Base-by-base conservation (phyloP, 1,140 invertebrate genomes). In the Zaprionus tsacasi region DNA sequence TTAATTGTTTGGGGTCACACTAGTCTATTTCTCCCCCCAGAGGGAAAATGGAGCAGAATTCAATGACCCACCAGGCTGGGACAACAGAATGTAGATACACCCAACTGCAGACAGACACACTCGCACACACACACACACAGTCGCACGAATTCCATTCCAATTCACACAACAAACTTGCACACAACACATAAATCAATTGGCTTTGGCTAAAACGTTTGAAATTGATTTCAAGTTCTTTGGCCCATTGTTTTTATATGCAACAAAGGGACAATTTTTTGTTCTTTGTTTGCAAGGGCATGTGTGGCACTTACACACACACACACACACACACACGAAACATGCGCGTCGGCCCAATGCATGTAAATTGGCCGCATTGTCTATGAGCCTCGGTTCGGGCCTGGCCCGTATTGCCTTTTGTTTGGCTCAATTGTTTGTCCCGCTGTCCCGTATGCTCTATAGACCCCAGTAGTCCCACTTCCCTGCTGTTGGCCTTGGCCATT, bases 191-290 rank as follows among this genome's bases (percentile, higher is more conserved):
- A 87, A 87, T 87, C 83, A 87, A 87, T 87, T 87, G 83, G 83
- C 79, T 87, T 87, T 88, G 80, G 80, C 83, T 87, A 87, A 87
- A 87, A 87, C 83, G 83, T 80, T 87, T 76, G 83, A 87, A 87
- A 87, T 87, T 87, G 83, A 87, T 87, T 87, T 87, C 83, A 82
- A 87, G 83, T 82, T 82, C 83, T 87, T 88, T 72, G 79, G 82
- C 56, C 83, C 83, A 88, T 87, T 87, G 83, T 87, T 87, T 87
- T 88, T 88, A 87, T 88, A 87, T 87, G 83, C 83, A 87, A 87
- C 83, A 87, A 87, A 87, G 83, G 83, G 79, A 88, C 83, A 87
- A 87, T 87, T 88, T 87, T 87, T 87, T 78, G 87, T 88, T 88
- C 82, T 88, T 87, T 81, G 87, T 87, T 85, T 78, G 15, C 79